Evolutionary conservation across 2,113 vertebrate species (phyloP), one percentile per base, ranked within the genome.

Genomic region (Craseonycteris thonglongyai): DNA sequence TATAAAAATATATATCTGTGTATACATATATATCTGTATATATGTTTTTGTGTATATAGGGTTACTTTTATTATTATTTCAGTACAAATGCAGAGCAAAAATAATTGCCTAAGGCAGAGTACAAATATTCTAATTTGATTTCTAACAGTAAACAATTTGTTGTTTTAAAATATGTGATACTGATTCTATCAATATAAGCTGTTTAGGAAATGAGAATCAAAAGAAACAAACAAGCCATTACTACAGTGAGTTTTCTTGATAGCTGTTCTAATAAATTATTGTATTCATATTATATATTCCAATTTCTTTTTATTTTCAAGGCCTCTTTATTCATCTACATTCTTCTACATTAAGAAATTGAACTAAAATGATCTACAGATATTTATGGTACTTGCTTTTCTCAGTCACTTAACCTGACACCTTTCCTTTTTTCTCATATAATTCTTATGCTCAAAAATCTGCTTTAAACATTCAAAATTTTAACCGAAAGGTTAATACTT

Each of bases 141-240:
- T 93, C 26, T 59, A 93, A 86, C 35, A 83, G 58, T 89, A 93
- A 96, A 93, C 79, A 83, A 49, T 80, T 72, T 93, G 16, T 79
- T 89, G 24, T 83, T 94, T 95, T 79, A 88, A 90, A 80, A 80
- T 47, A 61, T 38, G 65, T 94, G 68, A 81, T 92, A 26, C n/a
- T 75, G 5, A 76, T 94, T 71, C 54, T 81, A 71, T 94, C 30
- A n/a, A n/a, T 63, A 76, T 61, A 87, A 68, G 24, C 28, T 94
- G 28, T 79, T 93, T 76, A 93, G 40, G 61, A 94, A 94, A 96
- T 95, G 74, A 96, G 51, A 91, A 61, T 54, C 51, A 86, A 82
- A 74, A 83, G 59, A 84, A 96, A 89, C 35, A 89, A 87, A 65
- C 21, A 78, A 91, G 56, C 35, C 47, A 87, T 88, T 72, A 71